A percentile compares a stretch with the other conserved stretches of the same genome.
Evolutionary conservation across 2,113 vertebrate genomes (phyloP).

Genomic region (Vicugna pacos): DNA sequence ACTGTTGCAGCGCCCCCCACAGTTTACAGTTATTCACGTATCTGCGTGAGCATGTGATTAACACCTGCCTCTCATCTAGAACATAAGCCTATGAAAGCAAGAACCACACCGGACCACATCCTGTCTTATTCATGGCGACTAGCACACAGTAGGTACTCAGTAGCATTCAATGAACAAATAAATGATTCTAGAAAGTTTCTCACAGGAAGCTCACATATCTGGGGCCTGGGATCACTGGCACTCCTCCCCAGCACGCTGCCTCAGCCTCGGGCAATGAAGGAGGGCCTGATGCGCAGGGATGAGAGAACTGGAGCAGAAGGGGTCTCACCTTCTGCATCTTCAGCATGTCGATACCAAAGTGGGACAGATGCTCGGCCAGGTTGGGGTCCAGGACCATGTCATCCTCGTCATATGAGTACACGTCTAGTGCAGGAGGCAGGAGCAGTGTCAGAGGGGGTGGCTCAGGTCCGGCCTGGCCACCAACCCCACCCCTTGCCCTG

Average conservation of each 20-base stretch:
- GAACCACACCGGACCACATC: neutral
- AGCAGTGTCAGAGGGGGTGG: neutral
- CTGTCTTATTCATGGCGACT: neutral
- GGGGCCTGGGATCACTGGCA: neutral
- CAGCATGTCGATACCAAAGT: constrained; percentile 99
- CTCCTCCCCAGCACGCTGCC: neutral
- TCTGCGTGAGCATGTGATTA: neutral
- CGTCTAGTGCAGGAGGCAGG: constrained; percentile 87
- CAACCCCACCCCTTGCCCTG: neutral
- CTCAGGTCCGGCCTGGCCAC: neutral
- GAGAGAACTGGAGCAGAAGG: neutral
- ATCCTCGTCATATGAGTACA: constrained; percentile 98
- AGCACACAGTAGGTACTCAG: neutral
- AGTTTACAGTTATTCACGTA: neutral
- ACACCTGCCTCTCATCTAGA: neutral
- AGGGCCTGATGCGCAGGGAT: neutral
- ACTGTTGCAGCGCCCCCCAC: fast-evolving
- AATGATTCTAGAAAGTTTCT: neutral
- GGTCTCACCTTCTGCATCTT: constrained; percentile 97
- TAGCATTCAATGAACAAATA: neutral
- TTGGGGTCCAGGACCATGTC: constrained; percentile 98
- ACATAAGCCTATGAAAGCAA: neutral
- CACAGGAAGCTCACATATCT: neutral
- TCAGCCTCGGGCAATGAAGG: neutral
- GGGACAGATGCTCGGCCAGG: constrained; percentile 95